Base-by-base conservation (phyloP, 2,888 invertebrate species). In the Nemotelus pantherinus region DNA sequence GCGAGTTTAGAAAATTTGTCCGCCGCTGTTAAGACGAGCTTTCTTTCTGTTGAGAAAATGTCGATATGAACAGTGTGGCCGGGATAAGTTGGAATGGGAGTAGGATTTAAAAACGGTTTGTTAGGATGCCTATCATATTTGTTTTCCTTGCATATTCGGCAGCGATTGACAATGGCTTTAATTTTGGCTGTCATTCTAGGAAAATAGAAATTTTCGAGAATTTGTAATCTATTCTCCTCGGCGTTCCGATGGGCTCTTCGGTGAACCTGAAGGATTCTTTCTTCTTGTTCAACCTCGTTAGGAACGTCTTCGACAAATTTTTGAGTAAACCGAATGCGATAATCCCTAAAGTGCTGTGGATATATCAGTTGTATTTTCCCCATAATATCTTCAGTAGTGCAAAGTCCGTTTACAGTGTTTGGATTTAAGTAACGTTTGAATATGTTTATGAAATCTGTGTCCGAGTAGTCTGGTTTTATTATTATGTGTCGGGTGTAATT, bases 201-300 rank as follows among this genome's bases (percentile, higher is more conserved):
- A 1, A 58, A 58, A 1, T n/a, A 2, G 2, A n/a, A 58, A 1
- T 58, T 1, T n/a, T 58, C 10, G 2, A 67, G 25, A 55, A n/a
- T 72, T 44, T 75, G 77, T 0, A 55, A 25, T 64, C 48, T 64
- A 3, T 77, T 76, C 47, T 77, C 70, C 2, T 71, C 53, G n/a
- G 45, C 9, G 9, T 47, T 77, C 50, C 75, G 55, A 4, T 79
- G 68, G 0, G 77, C 74, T 74, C 77, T 6, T n/a, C 25, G 7
- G 6, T 60, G 63, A 10, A 9, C 1, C 1, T 9, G 1, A 1
- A 65, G 2, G 1, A 65, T 65, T 6, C 2, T 41, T 43, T 65
- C 2, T 1, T 65, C 65, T 2, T 65, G 65, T 10, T 65, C 65
- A 9, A n/a, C 1, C 2, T 65, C 65, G 1, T 2, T 1, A 9